phyloP scores from a whole-genome alignment of 2,888 invertebrate species.

The Metallyticus violacea region DNA sequence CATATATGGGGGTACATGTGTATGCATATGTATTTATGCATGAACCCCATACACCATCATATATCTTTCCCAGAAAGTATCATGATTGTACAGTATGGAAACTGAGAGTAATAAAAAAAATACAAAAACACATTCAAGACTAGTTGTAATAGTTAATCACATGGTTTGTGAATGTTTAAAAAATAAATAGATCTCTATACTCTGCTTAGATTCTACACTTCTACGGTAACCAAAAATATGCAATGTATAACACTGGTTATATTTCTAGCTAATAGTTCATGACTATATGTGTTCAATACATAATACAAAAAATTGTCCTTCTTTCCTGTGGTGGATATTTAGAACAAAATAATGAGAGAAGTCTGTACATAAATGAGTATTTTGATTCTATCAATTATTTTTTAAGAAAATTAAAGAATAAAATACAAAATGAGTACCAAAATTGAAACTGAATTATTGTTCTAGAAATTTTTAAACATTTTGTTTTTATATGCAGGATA shows the following conservation, averaged over 20 bases:
- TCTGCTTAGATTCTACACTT: background rate
- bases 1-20: too few relatives aligned
- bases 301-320: slow-evolving; percentile 14
- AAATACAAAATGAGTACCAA: background rate
- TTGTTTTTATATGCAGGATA: background rate
- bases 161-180: slow-evolving; percentile 20
- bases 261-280: background rate
- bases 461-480: background rate
- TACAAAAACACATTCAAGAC: slow-evolving; percentile 30
- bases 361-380: background rate
- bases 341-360: background rate
- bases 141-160: slow-evolving; percentile 29
- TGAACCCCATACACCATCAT: background rate
- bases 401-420: background rate
- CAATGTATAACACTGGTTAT: slow-evolving; percentile 1
- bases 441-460: too few relatives aligned
- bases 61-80: background rate
- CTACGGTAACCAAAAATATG: slow-evolving; percentile 23
- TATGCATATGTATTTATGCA: background rate
- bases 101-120: slow-evolving; percentile 3
- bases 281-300: background rate
- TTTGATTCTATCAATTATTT: background rate
- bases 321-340: slow-evolving; percentile 21
- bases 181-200: slow-evolving; percentile 26
- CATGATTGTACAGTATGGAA: background rate